A percentile compares a stretch with the other conserved stretches of the same genome.
Conservation (phyloP, 2,113 vertebrate genomes). For the Cebidichthys violaceus region DNA sequence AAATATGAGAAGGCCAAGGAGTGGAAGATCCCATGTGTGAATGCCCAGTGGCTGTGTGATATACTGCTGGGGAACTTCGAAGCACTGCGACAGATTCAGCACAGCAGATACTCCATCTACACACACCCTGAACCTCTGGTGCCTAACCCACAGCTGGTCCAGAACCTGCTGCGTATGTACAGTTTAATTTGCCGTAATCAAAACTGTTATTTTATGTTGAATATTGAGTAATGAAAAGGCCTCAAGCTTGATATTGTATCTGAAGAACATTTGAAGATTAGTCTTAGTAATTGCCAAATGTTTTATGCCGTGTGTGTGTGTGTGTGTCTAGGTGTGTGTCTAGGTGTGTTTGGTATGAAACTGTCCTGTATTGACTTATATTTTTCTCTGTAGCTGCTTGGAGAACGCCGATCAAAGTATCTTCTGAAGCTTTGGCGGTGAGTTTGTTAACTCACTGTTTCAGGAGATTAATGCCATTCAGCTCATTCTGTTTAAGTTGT, state of each 20-base stretch:
- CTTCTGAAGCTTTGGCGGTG: conserved; percentile 91
- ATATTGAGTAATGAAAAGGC: neutral
- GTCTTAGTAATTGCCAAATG: neutral
- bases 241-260: neutral
- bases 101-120: conserved; percentile 89
- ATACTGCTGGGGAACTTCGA: conserved; percentile 95
- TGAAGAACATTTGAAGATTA: neutral
- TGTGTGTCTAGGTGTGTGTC: neutral
- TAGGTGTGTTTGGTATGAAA: neutral
- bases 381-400: conserved; percentile 87
- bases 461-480: neutral
- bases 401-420: conserved; percentile 93
- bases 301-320: neutral
- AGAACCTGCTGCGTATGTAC: conserved; percentile 89
- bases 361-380: neutral
- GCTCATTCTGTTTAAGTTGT: neutral
- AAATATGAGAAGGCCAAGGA: conserved; percentile 98
- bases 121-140: conserved; percentile 90
- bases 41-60: conserved; percentile 96
- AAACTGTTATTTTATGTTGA: neutral
- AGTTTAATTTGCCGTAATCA: too few relatives aligned
- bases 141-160: conserved; percentile 89
- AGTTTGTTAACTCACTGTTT: conserved; percentile 62
- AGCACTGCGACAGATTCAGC: conserved; percentile 92
- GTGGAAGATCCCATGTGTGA: conserved; percentile 97